A percentile compares a stretch with the other conserved stretches of the same genome.
phyloP scores from a whole-genome alignment of 2,888 invertebrate species.

The Mimachlamys varia region DNA sequence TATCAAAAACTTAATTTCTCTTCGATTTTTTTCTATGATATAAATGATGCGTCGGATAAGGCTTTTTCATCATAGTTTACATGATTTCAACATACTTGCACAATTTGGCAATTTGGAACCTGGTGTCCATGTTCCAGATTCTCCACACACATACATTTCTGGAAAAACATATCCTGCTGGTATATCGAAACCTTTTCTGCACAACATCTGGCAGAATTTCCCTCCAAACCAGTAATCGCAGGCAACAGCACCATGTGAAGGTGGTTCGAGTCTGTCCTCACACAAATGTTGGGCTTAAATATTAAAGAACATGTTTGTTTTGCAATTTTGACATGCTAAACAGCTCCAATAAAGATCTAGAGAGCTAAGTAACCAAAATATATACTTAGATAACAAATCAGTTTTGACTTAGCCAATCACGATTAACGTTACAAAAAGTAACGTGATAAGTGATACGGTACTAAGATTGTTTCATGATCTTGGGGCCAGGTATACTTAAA shows the following conservation, averaged over 20 bases:
- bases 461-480: no score
- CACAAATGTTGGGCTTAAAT: conserved; percentile 40
- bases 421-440: no score
- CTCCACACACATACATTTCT: conserved; percentile 49
- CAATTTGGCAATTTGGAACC: conserved; percentile 39
- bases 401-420: no score
- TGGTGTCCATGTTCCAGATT: conserved; percentile 48
- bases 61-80: no score
- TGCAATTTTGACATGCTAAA: neutral
- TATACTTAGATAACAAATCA: no score
- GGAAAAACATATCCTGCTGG: neutral
- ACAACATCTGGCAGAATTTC: conserved; percentile 56
- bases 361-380: neutral
- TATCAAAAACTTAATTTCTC: no score
- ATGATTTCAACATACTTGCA: conserved; percentile 40
- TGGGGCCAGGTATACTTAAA: no score
- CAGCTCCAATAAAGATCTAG: neutral
- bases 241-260: conserved; percentile 54
- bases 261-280: conserved; percentile 24
- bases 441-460: no score
- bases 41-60: no score
- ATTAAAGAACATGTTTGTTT: neutral
- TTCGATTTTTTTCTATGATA: no score
- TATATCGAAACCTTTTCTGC: conserved; percentile 52
- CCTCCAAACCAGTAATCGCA: conserved; percentile 59